These are phyloP conservation scores for Stratiolaelaps scimitus DNA, from an alignment of 1,140 invertebrate genomes.

Conservation along the genomic window DNA sequence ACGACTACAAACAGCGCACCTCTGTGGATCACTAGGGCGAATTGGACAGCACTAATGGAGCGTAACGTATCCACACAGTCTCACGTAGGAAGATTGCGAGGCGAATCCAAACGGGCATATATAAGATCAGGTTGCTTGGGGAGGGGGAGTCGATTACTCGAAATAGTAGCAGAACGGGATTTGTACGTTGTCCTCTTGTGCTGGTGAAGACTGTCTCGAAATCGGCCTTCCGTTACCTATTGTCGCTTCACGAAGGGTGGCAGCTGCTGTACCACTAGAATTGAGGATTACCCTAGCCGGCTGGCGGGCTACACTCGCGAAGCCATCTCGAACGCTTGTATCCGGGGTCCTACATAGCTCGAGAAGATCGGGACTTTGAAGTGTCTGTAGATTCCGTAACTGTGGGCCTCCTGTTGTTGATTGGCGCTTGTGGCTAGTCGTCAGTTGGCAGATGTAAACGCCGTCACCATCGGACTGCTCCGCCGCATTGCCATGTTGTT, in stretches of 20 bases:
- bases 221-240: not conserved
- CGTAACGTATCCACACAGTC: too few species aligned
- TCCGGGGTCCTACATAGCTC: slow-evolving; percentile 9
- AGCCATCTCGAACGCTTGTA: slow-evolving; percentile 1
- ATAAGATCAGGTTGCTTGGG: too few species aligned
- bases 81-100: too few species aligned
- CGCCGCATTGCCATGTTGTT: not conserved
- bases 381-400: not conserved
- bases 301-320: slow-evolving; percentile 1
- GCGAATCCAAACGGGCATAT: too few species aligned
- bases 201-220: not conserved
- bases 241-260: slow-evolving; percentile 2
- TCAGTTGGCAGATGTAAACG: slow-evolving; percentile 24
- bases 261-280: slow-evolving; percentile 8
- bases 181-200: slow-evolving; percentile 2
- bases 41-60: too few species aligned
- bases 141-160: not conserved
- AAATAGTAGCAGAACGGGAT: slow-evolving; percentile 21
- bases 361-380: slow-evolving; percentile 15
- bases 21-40: too few species aligned
- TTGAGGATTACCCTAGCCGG: slow-evolving; percentile 13
- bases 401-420: not conserved
- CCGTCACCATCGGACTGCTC: not conserved
- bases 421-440: not conserved
- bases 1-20: too few species aligned